phyloP scores from a whole-genome alignment of 2,888 invertebrate species.

The Drosophila mercatorum region DNA sequence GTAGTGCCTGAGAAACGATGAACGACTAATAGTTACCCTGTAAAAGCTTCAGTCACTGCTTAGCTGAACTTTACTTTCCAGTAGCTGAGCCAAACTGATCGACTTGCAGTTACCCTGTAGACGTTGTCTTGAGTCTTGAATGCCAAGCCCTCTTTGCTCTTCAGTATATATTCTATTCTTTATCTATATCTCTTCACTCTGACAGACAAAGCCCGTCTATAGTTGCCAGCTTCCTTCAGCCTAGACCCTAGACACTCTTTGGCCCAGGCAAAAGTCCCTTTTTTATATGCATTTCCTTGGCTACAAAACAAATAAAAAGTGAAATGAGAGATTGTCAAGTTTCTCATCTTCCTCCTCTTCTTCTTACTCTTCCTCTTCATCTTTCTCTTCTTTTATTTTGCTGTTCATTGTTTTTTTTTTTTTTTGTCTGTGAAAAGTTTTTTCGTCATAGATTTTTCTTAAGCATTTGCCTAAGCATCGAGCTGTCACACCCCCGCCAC shows the following conservation, averaged over 20 bases:
- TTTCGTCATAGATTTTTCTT: constrained; percentile 39
- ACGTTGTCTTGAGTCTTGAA: background rate
- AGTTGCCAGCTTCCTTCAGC: background rate
- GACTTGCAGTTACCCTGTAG: constrained; percentile 7
- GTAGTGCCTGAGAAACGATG: too few species aligned
- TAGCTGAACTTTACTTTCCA: too few species aligned
- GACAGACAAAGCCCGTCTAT: too few species aligned
- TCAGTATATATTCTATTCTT: background rate
- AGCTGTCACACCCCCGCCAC: constrained; percentile 1
- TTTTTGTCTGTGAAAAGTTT: constrained; percentile 39
- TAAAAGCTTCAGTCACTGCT: too few species aligned
- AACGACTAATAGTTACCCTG: too few species aligned
- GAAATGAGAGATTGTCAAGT: constrained; percentile 44
- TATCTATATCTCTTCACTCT: background rate
- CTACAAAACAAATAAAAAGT: constrained; percentile 7
- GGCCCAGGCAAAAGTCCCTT: background rate
- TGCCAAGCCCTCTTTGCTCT: too few species aligned
- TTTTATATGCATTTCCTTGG: background rate
- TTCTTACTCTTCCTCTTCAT: background rate
- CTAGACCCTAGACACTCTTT: background rate
- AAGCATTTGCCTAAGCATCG: constrained; percentile 25
- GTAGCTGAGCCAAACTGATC: background rate
- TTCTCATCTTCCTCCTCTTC: background rate
- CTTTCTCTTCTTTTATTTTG: constrained; percentile 1
- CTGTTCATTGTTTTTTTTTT: constrained; percentile 39